Base-by-base conservation (phyloP, 2,113 vertebrate species). In the Brachionichthys hirsutus region DNA sequence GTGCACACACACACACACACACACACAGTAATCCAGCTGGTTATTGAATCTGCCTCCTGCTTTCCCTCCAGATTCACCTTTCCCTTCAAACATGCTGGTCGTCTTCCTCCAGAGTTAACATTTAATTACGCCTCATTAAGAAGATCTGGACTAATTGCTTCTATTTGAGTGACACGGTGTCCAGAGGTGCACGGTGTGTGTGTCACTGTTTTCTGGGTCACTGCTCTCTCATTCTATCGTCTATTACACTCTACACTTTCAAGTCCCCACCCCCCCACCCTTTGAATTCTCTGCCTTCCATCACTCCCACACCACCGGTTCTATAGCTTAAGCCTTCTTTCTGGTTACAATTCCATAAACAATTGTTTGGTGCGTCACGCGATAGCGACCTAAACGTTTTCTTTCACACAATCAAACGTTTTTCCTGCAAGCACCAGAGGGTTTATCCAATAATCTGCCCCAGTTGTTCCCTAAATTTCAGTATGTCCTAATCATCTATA, bases 111-210 rank as follows among this genome's bases (percentile, higher is more conserved):
- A 73, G 75, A 75, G 73, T 86, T 86, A 66, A 86, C 70, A 85
- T 89, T 89, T 88, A 88, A 91, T 92, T 88, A 87, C 78, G 75
- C 85, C 83, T 85, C 85, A 88, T 91, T 91, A 89, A 67, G 78
- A 64, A 80, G 83, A 92, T 92, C 89, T 92, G 88, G 90, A 91
- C 90, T 92, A 92, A 92, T 92, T 92, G 91, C 88, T 92, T 91
- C 90, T 92, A 92, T 92, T 92, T 92, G 87, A 91, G 89, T 80
- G 81, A 72, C 70, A 75, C 65, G 66, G 80, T 76, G 77, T 88
- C 84, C 81, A 65, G 78, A 87, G 87, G 87, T 89, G 83, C 73
- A 63, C 62, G 66, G 52, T 67, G 91, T 92, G 89, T 92, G 88
- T 89, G 90, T 88, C 90, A 92, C 38, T 59, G 78, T 84, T 84